Evolutionary conservation across 2,113 vertebrate species (phyloP).

Genomic region (Silurus meridionalis): DNA sequence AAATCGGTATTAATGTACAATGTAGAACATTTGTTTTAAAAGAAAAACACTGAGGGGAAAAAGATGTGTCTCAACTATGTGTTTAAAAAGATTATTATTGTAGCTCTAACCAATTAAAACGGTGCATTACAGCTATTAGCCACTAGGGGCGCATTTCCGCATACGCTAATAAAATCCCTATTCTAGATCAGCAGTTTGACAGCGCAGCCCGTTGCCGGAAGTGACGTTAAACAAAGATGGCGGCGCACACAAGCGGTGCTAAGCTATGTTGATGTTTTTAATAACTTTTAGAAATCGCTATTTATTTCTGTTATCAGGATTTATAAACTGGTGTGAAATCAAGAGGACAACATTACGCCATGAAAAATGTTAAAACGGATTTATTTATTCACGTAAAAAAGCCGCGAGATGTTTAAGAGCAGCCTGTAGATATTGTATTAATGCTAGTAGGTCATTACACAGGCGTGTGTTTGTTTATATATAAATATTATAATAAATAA

Average conservation of each 20-base stretch:
- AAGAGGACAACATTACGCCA: not conserved
- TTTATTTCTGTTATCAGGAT: not conserved
- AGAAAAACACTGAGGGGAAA: no score
- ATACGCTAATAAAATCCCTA: no score
- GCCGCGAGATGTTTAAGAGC: not conserved
- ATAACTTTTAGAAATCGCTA: not conserved
- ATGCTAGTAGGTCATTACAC: not conserved
- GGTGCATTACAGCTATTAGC: not conserved
- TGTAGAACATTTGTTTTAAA: no score
- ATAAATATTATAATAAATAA: not conserved
- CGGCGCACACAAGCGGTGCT: not conserved
- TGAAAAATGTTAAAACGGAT: not conserved
- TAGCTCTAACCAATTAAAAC: no score
- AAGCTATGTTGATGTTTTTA: not conserved
- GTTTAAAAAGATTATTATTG: no score
- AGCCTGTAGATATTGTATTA: not conserved
- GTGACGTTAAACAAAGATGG: slow-evolving; percentile 26
- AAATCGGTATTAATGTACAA: no score
- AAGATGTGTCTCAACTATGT: no score
- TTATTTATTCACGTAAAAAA: not conserved
- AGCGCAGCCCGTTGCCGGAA: not conserved
- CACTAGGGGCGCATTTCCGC: not conserved
- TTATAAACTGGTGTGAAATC: not conserved
- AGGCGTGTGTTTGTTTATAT: not conserved
- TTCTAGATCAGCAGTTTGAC: no score